These are phyloP conservation scores for Drosophila flavopinicola DNA, from an alignment of 2,888 invertebrate genomes.

Conservation along the genomic window DNA sequence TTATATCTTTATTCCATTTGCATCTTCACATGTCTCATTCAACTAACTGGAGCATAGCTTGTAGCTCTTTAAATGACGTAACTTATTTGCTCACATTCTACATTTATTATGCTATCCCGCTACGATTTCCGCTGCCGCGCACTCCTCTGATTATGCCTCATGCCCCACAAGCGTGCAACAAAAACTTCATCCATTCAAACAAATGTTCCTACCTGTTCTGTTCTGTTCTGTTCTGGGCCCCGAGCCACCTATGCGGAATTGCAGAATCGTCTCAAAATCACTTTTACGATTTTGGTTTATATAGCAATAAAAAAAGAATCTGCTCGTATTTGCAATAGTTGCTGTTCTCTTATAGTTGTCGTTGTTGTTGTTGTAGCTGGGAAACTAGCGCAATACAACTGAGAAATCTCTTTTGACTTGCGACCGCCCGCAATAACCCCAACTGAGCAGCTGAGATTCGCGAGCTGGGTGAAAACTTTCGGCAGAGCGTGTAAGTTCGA, in stretches of 20 bases:
- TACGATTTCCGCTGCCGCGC: slow-evolving; percentile 22
- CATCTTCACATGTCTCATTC: neutral
- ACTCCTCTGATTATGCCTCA: slow-evolving; percentile 20
- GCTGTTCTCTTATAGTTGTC: slow-evolving; percentile 16
- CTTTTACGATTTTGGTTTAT: slow-evolving; percentile 80
- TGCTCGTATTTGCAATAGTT: slow-evolving; percentile 26
- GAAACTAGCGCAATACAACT: slow-evolving; percentile 76
- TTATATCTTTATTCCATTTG: too few species aligned
- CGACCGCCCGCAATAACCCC: neutral
- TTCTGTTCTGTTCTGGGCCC: slow-evolving; percentile 26
- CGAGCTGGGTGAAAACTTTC: slow-evolving; percentile 64
- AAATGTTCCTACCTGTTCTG: slow-evolving; percentile 45
- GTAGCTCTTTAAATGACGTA: slow-evolving; percentile 34
- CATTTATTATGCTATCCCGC: slow-evolving; percentile 43
- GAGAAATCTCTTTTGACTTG: slow-evolving; percentile 68
- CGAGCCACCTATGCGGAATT: slow-evolving; percentile 48
- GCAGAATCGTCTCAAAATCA: slow-evolving; percentile 78
- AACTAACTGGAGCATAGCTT: too few species aligned
- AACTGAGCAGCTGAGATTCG: slow-evolving; percentile 53
- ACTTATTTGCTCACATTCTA: slow-evolving; percentile 44
- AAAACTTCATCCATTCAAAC: slow-evolving; percentile 38
- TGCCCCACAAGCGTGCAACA: neutral
- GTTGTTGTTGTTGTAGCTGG: slow-evolving; percentile 11
- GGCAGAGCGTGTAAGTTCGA: slow-evolving; percentile 43
- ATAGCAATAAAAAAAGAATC: slow-evolving; percentile 59